Conservation (phyloP, 30 jellyfish, hydroid and myxozoan species). For the Pelagia noctiluca region DNA sequence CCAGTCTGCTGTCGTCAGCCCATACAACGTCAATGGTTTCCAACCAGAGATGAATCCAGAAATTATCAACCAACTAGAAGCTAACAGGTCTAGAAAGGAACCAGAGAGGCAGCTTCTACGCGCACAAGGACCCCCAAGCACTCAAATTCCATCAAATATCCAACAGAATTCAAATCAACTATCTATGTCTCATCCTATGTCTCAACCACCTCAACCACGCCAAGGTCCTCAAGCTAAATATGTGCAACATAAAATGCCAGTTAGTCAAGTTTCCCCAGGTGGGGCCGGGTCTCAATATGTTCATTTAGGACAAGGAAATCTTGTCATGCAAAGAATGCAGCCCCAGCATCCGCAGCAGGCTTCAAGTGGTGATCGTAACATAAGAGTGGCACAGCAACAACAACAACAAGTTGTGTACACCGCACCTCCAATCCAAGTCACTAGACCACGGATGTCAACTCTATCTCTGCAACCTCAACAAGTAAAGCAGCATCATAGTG, state of each 20-base stretch:
- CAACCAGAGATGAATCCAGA: slow-evolving; percentile 2
- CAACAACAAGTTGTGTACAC: slow-evolving; percentile 57
- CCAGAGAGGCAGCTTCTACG: slow-evolving; percentile 37
- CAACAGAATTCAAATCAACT: too few relatives aligned
- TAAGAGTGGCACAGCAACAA: slow-evolving; percentile 60
- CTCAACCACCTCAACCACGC: slow-evolving; percentile 29
- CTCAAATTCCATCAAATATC: not conserved
- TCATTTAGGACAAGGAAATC: slow-evolving; percentile 57
- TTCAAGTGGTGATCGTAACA: slow-evolving; percentile 27
- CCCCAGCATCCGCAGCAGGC: slow-evolving; percentile 57
- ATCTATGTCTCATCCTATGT: too few relatives aligned
- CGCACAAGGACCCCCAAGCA: not conserved
- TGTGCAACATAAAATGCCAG: slow-evolving; percentile 56
- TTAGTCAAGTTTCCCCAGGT: slow-evolving; percentile 3
- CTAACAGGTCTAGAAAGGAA: too few relatives aligned
- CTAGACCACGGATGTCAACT: slow-evolving; percentile 83
- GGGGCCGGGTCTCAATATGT: slow-evolving; percentile 29
- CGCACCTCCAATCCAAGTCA: slow-evolving; percentile 68
- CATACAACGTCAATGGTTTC: slow-evolving; percentile 52
- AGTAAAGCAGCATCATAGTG: slow-evolving; percentile 41
- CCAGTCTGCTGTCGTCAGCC: slow-evolving; percentile 71
- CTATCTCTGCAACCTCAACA: slow-evolving; percentile 75
- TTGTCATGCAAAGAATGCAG: slow-evolving; percentile 52
- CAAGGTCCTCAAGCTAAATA: slow-evolving; percentile 71
- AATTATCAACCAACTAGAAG: not conserved